Conservation (phyloP, 2,888 invertebrate species). For the Tribolium freemani region DNA sequence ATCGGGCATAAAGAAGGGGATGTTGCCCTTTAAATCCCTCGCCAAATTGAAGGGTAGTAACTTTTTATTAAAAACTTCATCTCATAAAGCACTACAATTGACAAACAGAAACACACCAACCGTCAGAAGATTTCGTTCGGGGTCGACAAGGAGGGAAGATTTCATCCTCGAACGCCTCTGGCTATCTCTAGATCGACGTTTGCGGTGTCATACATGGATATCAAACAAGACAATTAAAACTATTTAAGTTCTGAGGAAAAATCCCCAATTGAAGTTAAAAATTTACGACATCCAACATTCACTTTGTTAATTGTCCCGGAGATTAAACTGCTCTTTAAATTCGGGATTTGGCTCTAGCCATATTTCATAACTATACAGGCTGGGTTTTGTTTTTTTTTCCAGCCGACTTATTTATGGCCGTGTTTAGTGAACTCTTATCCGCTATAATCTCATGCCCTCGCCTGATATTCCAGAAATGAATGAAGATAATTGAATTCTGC, state of each 20-base stretch:
- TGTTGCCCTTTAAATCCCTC: conserved; percentile 32
- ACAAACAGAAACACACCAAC: conserved; percentile 30
- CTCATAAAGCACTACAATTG: conserved; percentile 33
- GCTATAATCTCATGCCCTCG: conserved; percentile 24
- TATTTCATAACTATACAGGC: conserved; percentile 30
- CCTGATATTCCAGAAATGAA: conserved; percentile 34
- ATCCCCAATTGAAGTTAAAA: conserved; percentile 12
- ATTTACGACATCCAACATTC: conserved; percentile 13
- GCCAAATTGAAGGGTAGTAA: conserved; percentile 33
- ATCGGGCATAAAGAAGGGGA: conserved; percentile 21
- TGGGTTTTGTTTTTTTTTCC: conserved; percentile 10
- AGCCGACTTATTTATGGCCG: conserved; percentile 22
- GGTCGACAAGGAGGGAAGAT: conserved; percentile 12
- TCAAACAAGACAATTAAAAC: conserved; percentile 37
- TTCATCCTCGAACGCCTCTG: conserved; percentile 25
- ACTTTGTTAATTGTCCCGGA: conserved; percentile 18
- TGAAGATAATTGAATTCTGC: conserved; percentile 36
- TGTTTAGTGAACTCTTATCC: conserved; percentile 34
- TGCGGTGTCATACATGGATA: conserved; percentile 25
- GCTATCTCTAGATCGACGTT: conserved; percentile 28
- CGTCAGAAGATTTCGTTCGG: conserved; percentile 8
- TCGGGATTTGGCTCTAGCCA: conserved; percentile 4
- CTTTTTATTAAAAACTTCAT: conserved; percentile 39
- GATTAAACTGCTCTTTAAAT: conserved; percentile 20
- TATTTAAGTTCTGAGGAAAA: conserved; percentile 30